Evolutionary conservation across 2,888 invertebrate genomes (phyloP).

Genomic region (Meloe dianella): DNA sequence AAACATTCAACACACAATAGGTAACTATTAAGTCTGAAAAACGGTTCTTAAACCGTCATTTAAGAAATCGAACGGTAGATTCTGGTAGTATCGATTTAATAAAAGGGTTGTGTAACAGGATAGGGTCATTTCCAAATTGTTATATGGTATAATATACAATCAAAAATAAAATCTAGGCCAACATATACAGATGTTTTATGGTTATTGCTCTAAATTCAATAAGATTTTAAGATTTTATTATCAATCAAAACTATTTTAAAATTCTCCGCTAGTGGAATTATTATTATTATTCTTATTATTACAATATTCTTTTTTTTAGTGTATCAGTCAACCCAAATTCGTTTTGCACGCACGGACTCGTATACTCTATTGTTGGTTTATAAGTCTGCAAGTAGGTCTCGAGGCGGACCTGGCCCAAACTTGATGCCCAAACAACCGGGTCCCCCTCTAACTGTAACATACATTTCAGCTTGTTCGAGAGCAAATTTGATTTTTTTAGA

Average conservation of each 20-base stretch:
- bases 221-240: background rate
- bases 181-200: background rate
- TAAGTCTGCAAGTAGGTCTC: constrained; percentile 42
- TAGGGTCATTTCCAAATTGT: background rate
- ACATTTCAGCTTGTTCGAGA: constrained; percentile 30
- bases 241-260: background rate
- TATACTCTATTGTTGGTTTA: constrained; percentile 30
- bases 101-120: background rate
- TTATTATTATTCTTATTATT: background rate
- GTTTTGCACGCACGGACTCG: constrained; percentile 32
- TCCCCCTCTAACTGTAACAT: constrained; percentile 35
- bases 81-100: background rate
- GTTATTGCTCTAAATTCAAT: constrained; percentile 1
- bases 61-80: background rate
- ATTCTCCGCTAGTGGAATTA: background rate
- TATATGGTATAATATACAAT: no score
- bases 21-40: background rate
- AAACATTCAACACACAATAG: background rate
- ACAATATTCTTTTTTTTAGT: constrained; percentile 12
- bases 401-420: constrained; percentile 43
- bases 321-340: constrained; percentile 35
- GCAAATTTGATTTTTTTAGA: constrained; percentile 31
- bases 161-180: constrained; percentile 1
- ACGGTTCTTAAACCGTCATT: background rate
- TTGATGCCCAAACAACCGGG: constrained; percentile 39